Base-by-base conservation (phyloP, 2,113 vertebrate species). In the Oryzias melastigma region DNA sequence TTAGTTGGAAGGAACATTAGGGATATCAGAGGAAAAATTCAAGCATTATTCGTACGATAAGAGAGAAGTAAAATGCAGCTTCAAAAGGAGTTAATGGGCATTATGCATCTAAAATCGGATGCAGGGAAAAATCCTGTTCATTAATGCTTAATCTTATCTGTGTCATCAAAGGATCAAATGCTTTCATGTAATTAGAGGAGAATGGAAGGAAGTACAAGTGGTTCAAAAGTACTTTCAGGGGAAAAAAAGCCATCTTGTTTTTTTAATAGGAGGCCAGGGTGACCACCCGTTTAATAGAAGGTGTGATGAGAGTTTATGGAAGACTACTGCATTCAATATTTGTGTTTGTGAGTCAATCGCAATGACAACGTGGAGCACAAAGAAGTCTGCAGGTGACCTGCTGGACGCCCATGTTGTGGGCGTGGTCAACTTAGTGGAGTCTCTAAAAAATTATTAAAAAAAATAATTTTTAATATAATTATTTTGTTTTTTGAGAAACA, bases 131-230 rank as follows among this genome's bases (percentile, higher is more conserved):
- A 65, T 65, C 51, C 24, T 15, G 57, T 51, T 59, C 46, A 49
- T 62, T 43, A 29, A 17, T 13, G 17, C 59, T 27, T 44, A 62
- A 55, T 60, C 25, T 48, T 59, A 69, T 73, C 48, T 45, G 6
- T 19, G 24, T 47, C 68, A 63, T 63, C 68, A 64, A 57, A 73
- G 42, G 40, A 71, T 77, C 44, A 71, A 72, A 68, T 47, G 27
- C 20, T 50, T 66, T 53, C 54, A 45, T 45, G 27, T 53, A 62
- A 77, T 77, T 72, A 64, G 51, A 52, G 24, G 42, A 61, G 24
- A 72, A 68, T 52, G 55, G 46, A 52, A 51, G 48, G 50, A 67
- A 67, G 58, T 0, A 49, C 52, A 16, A 51, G 5, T 18, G 45
- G 42, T 41, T 45, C 56, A 2, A 56, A 13, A 16, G 55, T 52